Evolutionary conservation across 2,113 vertebrate species (phyloP).

Genomic region (Elephas maximus): DNA sequence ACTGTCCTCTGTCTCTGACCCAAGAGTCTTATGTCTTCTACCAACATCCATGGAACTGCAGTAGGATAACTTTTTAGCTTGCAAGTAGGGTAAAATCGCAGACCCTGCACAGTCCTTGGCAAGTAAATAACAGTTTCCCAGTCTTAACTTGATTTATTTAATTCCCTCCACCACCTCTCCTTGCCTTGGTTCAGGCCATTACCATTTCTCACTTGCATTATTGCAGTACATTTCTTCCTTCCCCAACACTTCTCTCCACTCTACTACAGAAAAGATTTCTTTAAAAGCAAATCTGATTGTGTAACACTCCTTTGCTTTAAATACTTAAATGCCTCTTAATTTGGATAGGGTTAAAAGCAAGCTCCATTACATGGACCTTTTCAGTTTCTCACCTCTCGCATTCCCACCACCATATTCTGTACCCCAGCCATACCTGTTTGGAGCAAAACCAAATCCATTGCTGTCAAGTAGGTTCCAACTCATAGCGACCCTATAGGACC

Average conservation of each 20-base stretch:
- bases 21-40: too few species aligned
- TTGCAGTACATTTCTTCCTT: neutral
- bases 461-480: too few species aligned
- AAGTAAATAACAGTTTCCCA: neutral
- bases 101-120: too few species aligned
- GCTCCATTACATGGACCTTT: neutral
- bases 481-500: too few species aligned
- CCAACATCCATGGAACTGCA: too few species aligned
- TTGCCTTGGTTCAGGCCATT: neutral
- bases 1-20: neutral
- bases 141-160: neutral
- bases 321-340: neutral
- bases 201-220: neutral
- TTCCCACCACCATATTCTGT: neutral
- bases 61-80: too few species aligned
- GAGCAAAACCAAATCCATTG: neutral
- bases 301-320: neutral
- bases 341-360: neutral
- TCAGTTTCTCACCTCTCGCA: neutral
- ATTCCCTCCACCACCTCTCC: neutral
- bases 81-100: too few species aligned
- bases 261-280: neutral
- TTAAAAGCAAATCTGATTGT: neutral
- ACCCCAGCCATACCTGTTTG: neutral
- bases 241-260: neutral